Conservation (phyloP, 2,113 vertebrate species). For the Pithys albifrons region DNA sequence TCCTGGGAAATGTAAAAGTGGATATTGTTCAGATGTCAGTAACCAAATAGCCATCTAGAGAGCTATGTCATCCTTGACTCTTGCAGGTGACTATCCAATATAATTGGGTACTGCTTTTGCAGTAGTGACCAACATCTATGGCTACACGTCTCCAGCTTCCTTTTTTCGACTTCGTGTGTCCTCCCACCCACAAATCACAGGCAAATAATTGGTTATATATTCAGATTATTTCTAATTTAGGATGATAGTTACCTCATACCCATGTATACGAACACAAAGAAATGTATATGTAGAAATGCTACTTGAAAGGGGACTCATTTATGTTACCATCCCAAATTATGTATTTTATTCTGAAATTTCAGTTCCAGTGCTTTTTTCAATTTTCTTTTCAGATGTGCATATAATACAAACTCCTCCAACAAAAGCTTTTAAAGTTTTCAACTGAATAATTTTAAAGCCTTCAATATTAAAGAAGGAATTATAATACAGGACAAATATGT, state of each 20-base stretch:
- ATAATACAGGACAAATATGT: background rate
- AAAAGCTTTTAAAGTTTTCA: conserved; percentile 21
- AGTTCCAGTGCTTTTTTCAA: background rate
- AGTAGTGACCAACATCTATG: background rate
- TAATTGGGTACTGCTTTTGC: background rate
- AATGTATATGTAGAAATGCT: background rate
- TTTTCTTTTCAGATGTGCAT: background rate
- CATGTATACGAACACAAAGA: background rate
- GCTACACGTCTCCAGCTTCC: background rate
- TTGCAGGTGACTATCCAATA: background rate
- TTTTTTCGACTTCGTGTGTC: background rate
- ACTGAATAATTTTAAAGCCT: background rate
- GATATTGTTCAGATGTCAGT: background rate
- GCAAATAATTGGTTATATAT: background rate
- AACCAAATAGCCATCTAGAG: background rate
- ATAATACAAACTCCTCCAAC: background rate
- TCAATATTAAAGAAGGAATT: background rate
- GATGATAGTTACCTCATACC: background rate
- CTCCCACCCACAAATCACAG: background rate
- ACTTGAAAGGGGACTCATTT: background rate
- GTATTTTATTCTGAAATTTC: background rate
- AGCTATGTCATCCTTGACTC: background rate
- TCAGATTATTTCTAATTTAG: background rate
- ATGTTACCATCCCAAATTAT: background rate
- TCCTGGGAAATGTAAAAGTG: background rate